phyloP scores from a whole-genome alignment of 1,140 invertebrate species.

The Drosophila ambigua region DNA sequence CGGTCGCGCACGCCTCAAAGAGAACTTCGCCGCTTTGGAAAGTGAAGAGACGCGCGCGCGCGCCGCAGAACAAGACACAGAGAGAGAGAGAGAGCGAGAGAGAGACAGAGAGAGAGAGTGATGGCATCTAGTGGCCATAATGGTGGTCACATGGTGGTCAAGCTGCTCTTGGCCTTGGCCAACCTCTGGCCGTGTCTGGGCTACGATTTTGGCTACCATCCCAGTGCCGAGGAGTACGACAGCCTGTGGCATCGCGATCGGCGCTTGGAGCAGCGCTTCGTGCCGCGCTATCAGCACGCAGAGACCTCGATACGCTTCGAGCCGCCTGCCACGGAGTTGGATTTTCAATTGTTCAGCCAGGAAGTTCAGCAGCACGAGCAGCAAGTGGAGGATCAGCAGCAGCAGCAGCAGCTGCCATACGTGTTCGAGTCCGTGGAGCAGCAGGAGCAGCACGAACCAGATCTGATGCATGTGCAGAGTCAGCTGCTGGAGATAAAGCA shows the following conservation, averaged over 20 bases:
- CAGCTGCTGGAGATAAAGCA: constrained; percentile 52
- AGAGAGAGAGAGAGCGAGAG: neutral
- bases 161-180: constrained; percentile 45
- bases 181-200: constrained; percentile 21
- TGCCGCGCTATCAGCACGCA: constrained; percentile 48
- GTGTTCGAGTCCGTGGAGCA: constrained; percentile 57
- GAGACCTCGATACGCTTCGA: constrained; percentile 25
- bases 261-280: constrained; percentile 40
- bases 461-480: constrained; percentile 56
- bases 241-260: constrained; percentile 68
- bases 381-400: neutral
- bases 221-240: constrained; percentile 81
- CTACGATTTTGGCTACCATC: constrained; percentile 79
- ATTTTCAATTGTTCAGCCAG: constrained; percentile 58
- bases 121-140: neutral
- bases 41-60: neutral
- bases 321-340: constrained; percentile 31
- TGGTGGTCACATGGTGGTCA: constrained; percentile 31
- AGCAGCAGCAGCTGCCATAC: constrained; percentile 36
- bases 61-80: neutral
- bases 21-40: neutral
- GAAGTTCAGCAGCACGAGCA: neutral
- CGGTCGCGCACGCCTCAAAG: constrained; percentile 54
- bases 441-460: neutral
- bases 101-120: neutral